Conservation (phyloP, 1,140 invertebrate genomes). For the Cotesia vestalis region DNA sequence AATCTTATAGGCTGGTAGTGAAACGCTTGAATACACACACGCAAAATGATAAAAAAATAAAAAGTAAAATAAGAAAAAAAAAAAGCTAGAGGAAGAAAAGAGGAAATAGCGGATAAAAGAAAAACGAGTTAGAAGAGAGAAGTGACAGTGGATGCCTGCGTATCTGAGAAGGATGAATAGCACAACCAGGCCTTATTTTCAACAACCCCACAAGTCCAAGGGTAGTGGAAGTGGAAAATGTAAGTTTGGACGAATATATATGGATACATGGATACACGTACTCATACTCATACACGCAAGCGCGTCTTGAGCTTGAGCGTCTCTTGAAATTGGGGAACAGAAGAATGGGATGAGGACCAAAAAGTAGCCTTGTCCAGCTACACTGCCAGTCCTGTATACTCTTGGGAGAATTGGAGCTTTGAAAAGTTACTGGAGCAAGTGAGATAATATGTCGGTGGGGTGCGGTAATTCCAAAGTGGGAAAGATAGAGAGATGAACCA, state of each 20-base stretch:
- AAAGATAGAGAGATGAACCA: slow-evolving; percentile 8
- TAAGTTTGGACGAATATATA: not conserved
- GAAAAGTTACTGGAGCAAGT: slow-evolving; percentile 6
- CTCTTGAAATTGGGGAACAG: not conserved
- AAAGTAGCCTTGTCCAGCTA: slow-evolving; percentile 16
- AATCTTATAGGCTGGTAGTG: not conserved
- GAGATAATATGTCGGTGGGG: not conserved
- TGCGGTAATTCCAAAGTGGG: not conserved
- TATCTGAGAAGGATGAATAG: not conserved
- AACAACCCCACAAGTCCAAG: too few species aligned
- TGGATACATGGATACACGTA: too few species aligned
- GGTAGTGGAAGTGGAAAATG: not conserved
- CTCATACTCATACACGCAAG: slow-evolving; percentile 3
- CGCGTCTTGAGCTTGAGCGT: slow-evolving; percentile 3
- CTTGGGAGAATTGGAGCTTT: slow-evolving; percentile 2
- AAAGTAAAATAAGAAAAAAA: slow-evolving; percentile 31
- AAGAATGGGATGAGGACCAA: slow-evolving; percentile 22
- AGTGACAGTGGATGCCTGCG: slow-evolving; percentile 1
- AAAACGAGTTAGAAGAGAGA: not conserved
- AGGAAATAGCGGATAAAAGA: slow-evolving; percentile 1
- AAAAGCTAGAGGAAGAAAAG: slow-evolving; percentile 5
- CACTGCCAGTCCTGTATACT: slow-evolving; percentile 1
- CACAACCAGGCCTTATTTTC: slow-evolving; percentile 9
- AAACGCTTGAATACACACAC: slow-evolving; percentile 8
- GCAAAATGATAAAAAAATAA: slow-evolving; percentile 7